These are phyloP conservation scores for Hyperoplus lanceolatus DNA, from an alignment of 2,797 vertebrate genomes.

Conservation along the genomic window DNA sequence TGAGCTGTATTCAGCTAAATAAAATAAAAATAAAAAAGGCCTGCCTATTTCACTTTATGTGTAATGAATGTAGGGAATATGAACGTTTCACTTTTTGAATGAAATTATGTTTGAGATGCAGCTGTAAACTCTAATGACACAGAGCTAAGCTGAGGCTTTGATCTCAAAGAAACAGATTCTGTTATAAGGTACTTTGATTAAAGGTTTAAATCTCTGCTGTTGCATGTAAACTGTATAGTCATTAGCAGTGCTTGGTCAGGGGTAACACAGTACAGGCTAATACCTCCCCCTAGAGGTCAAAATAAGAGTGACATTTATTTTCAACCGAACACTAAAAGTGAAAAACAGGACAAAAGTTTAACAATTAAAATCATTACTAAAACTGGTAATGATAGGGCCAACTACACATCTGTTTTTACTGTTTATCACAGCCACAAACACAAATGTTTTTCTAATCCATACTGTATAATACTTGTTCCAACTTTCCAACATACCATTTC, in stretches of 20 bases:
- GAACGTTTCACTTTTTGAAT: too few species aligned
- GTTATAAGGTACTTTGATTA: not conserved
- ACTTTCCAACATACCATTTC: too few species aligned
- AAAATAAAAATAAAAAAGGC: too few species aligned
- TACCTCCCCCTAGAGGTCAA: constrained; percentile 63
- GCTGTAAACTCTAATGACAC: not conserved
- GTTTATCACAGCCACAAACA: not conserved
- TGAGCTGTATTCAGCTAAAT: too few species aligned
- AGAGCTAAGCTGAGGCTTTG: too few species aligned
- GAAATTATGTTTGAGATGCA: too few species aligned
- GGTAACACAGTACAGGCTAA: not conserved
- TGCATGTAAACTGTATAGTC: not conserved
- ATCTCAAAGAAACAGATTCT: not conserved
- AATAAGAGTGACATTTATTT: constrained; percentile 1
- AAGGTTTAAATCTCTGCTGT: constrained; percentile 21
- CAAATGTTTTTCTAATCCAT: not conserved
- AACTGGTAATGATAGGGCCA: not conserved
- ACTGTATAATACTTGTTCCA: not conserved
- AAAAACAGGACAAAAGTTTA: not conserved
- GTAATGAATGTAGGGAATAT: too few species aligned
- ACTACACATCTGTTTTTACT: not conserved
- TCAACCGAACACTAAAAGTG: not conserved
- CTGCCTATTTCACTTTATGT: too few species aligned
- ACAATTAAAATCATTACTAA: not conserved
- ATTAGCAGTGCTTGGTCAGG: not conserved